phyloP scores from a whole-genome alignment of 1,140 invertebrate species.

The Pseudoatta argentina region DNA sequence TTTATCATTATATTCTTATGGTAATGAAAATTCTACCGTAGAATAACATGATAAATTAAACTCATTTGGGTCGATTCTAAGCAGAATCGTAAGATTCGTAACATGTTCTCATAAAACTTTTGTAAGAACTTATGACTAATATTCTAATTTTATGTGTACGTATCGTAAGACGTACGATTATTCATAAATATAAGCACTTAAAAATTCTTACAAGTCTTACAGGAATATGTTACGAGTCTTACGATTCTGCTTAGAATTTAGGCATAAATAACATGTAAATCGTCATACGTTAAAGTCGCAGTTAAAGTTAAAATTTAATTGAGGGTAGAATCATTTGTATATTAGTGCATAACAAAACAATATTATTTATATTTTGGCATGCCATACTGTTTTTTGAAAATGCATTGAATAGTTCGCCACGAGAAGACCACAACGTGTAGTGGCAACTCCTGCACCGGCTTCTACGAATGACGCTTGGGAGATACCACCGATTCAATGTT shows the following conservation, averaged over 20 bases:
- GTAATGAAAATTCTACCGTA: not conserved
- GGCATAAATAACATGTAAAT: not conserved
- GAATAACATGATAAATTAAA: not conserved
- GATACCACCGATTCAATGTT: conserved; percentile 94
- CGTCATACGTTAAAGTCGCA: not conserved
- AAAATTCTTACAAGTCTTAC: too few relatives aligned
- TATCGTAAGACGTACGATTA: too few relatives aligned
- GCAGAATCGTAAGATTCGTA: too few relatives aligned
- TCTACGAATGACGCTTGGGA: conserved; percentile 90
- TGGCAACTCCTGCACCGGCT: conserved; percentile 89
- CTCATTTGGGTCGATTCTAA: too few relatives aligned
- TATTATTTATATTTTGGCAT: not conserved
- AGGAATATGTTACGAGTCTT: too few relatives aligned
- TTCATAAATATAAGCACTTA: too few relatives aligned
- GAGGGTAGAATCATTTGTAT: not conserved
- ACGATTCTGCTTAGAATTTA: too few relatives aligned
- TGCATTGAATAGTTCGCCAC: conserved; percentile 66
- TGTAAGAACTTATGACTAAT: too few relatives aligned
- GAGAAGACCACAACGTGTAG: conserved; percentile 80
- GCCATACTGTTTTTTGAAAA: conserved; percentile 1
- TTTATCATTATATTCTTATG: not conserved
- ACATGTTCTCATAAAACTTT: too few relatives aligned
- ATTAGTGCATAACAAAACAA: not conserved
- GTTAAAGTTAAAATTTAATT: not conserved
- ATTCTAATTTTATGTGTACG: too few relatives aligned